Percentiles rank a stretch among this genome's conserved stretches.
Evolutionary conservation across 2,797 vertebrate species (phyloP).

Genomic region (Leptodactylus fallax): DNA sequence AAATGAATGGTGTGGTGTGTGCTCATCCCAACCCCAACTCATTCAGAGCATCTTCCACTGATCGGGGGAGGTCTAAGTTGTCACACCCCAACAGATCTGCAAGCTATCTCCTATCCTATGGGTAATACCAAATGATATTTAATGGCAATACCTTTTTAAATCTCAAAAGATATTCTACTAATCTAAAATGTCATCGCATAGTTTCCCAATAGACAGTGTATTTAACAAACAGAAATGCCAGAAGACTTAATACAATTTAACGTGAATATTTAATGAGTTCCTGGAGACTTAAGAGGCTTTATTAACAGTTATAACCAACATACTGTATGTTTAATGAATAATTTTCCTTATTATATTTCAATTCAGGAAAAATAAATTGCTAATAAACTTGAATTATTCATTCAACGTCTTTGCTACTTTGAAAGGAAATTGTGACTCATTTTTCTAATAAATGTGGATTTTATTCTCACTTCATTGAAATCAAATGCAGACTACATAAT

Average conservation of each 20-base stretch:
- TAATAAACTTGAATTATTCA: constrained; percentile 29
- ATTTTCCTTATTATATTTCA: constrained; percentile 23
- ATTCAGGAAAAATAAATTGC: constrained; percentile 18
- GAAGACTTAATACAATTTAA: constrained; percentile 8
- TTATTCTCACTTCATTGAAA: constrained; percentile 1
- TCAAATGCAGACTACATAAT: not conserved
- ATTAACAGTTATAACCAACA: not conserved
- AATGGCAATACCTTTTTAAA: too few relatives aligned
- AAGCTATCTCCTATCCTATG: too few relatives aligned
- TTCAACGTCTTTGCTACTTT: not conserved
- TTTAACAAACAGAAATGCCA: not conserved
- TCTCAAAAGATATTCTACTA: not conserved
- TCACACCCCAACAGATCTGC: too few relatives aligned
- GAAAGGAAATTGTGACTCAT: constrained; percentile 18
- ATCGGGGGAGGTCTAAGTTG: too few relatives aligned
- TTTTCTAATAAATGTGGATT: constrained; percentile 8
- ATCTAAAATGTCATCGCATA: constrained; percentile 9
- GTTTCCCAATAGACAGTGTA: not conserved
- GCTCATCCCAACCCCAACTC: too few relatives aligned
- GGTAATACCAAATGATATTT: too few relatives aligned
- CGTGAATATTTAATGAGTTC: not conserved
- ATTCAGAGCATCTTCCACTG: too few relatives aligned
- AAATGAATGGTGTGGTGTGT: too few relatives aligned
- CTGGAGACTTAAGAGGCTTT: not conserved
- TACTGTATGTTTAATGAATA: constrained; percentile 20